Evolutionary conservation across 2,797 vertebrate species (phyloP), one percentile per base, ranked within the genome.

Genomic region (Cyclopterus lumpus): DNA sequence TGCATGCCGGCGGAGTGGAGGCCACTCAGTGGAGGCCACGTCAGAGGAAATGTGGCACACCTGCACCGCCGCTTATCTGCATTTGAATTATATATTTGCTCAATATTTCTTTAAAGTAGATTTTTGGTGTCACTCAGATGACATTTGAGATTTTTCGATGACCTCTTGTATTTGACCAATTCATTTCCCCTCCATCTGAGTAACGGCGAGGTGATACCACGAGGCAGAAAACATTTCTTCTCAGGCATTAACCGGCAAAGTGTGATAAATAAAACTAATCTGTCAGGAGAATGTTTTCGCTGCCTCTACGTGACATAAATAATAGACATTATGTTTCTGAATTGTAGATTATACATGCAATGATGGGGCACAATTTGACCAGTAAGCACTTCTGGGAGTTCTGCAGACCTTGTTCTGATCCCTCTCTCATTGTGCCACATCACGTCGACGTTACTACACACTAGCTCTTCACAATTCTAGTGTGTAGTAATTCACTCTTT

Each of bases 281-380:
- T 65, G 30, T 70, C 44, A 38, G 40, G 26, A 71, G 26, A 28
- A 28, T 28, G 26, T 28, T 28, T 28, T 28, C 26, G 8, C 53
- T 42, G 53, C 51, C 40, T 73, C 78, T 38, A 69, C 38, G 6
- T 53, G 57, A 73, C 51, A 75, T 59, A 70, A 73, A 73, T 76
- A 75, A 76, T 68, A 59, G 40, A 49, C 46, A 62, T 76, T 68
- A 42, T 30, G 18, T 65, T 71, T 78, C 8, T 71, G 51, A 76
- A 65, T 77, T 67, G 59, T 71, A 49, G 40, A 55, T n/a, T 20
- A n/a, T 20, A 46, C 42, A 36, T 73, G 55, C 53, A 68, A 46
- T 70, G 62, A 80, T 77, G 28, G 83, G 46, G 62, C 66, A 66
- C 40, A 48, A 5, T 61, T 81, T 79, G 38, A 77, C 59, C 70